Conservation (phyloP, 1,140 invertebrate genomes). For the Bursaphelenchus mucronatus region DNA sequence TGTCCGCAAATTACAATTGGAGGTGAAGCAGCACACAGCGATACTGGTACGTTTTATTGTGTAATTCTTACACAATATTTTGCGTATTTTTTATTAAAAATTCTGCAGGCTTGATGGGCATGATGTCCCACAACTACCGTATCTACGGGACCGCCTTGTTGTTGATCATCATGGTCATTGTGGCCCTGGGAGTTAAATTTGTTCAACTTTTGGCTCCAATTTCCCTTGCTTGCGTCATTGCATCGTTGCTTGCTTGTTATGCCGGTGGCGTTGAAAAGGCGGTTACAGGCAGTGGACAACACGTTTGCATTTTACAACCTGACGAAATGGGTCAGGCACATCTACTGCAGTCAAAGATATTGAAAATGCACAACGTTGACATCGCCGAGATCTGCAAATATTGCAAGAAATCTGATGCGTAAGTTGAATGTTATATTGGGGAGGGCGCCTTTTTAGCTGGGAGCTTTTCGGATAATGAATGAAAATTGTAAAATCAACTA, state of each 20-base stretch:
- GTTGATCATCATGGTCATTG: conserved; percentile 55
- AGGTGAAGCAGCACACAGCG: conserved; percentile 47
- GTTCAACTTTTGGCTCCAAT: conserved; percentile 57
- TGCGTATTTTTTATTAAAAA: neutral
- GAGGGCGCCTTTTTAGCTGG: no score
- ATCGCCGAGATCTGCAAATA: conserved; percentile 51
- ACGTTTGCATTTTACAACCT: conserved; percentile 16
- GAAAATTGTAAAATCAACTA: no score
- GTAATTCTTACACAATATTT: conserved; percentile 9
- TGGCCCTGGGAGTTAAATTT: conserved; percentile 59
- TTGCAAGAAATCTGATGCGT: conserved; percentile 50
- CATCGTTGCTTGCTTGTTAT: conserved; percentile 57
- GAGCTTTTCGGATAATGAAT: no score
- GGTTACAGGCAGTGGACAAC: conserved; percentile 53
- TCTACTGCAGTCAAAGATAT: conserved; percentile 41
- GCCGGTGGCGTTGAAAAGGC: conserved; percentile 59
- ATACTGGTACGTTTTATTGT: conserved; percentile 32
- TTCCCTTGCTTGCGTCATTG: conserved; percentile 55
- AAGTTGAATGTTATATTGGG: conserved; percentile 19
- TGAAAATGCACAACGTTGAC: conserved; percentile 37
- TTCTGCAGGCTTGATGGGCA: conserved; percentile 49
- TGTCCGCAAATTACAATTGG: conserved; percentile 49
- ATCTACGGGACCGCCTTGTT: conserved; percentile 56
- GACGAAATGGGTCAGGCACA: conserved; percentile 44
- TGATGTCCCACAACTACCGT: conserved; percentile 57